phyloP scores from a whole-genome alignment of 2,888 invertebrate species.

The Amphimallon solstitiale region DNA sequence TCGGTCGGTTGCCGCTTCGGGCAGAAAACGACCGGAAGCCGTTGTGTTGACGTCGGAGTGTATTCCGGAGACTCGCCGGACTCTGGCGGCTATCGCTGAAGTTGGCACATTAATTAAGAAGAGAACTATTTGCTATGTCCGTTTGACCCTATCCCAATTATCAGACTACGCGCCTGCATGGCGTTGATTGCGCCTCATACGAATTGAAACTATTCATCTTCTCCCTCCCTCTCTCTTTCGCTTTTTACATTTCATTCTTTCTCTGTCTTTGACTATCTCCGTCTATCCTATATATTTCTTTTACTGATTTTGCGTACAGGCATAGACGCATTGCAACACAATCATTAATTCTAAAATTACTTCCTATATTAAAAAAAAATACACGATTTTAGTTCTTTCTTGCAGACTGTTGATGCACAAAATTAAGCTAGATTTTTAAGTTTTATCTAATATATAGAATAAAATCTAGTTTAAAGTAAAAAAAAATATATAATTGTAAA shows the following conservation, averaged over 20 bases:
- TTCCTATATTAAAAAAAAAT: too few relatives aligned
- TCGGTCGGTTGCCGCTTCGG: not conserved
- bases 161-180: constrained; percentile 34
- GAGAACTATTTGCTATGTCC: constrained; percentile 48
- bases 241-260: not conserved
- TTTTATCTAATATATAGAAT: too few relatives aligned
- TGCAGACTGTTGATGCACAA: too few relatives aligned
- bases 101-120: constrained; percentile 53
- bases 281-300: too few relatives aligned
- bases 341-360: too few relatives aligned
- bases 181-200: constrained; percentile 37
- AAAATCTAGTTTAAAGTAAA: too few relatives aligned
- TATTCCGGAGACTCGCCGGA: constrained; percentile 36
- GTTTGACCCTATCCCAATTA: constrained; percentile 38
- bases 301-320: too few relatives aligned
- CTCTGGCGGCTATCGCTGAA: constrained; percentile 51
- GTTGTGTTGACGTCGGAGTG: constrained; percentile 35
- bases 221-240: not conserved
- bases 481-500: too few relatives aligned
- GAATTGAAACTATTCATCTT: constrained; percentile 29
- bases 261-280: not conserved
- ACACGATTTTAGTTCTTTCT: too few relatives aligned
- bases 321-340: too few relatives aligned
- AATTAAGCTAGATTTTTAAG: too few relatives aligned
- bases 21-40: constrained; percentile 34